Conservation (phyloP, 92 coral and sea anemone genomes). For the Zoanthus gigantus region DNA sequence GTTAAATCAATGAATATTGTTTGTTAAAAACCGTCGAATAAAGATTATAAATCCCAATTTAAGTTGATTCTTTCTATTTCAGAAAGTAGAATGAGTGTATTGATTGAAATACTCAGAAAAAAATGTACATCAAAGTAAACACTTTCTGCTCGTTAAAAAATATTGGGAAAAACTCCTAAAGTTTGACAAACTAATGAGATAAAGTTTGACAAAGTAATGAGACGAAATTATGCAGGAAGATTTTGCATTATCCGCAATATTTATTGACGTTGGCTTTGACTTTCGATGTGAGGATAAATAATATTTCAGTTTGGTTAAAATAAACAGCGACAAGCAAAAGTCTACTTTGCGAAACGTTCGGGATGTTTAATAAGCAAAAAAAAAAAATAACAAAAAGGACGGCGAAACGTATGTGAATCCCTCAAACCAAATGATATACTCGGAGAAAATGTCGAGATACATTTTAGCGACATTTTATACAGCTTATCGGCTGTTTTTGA, state of each 20-base stretch:
- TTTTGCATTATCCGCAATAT: not conserved
- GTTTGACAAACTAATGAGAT: conserved; percentile 8
- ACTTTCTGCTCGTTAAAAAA: not conserved
- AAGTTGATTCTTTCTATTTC: not conserved
- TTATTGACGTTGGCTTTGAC: not conserved
- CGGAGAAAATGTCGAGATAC: no score
- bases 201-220: not conserved
- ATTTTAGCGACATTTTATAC: no score
- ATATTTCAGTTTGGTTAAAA: not conserved
- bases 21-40: conserved; percentile 19
- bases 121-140: conserved; percentile 21
- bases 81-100: conserved; percentile 8
- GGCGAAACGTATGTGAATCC: no score
- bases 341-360: not conserved
- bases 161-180: not conserved
- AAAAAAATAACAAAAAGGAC: no score
- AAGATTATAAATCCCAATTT: conserved; percentile 25
- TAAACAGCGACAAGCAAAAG: not conserved
- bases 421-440: no score
- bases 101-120: conserved; percentile 1
- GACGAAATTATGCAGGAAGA: not conserved
- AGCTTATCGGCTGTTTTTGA: not conserved
- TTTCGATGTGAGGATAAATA: not conserved
- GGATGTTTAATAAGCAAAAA: no score
- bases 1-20: conserved; percentile 43